Evolutionary conservation across 2,797 vertebrate species (phyloP), one percentile per base, ranked within the genome.

Genomic region (Ctenopoma multispine): DNA sequence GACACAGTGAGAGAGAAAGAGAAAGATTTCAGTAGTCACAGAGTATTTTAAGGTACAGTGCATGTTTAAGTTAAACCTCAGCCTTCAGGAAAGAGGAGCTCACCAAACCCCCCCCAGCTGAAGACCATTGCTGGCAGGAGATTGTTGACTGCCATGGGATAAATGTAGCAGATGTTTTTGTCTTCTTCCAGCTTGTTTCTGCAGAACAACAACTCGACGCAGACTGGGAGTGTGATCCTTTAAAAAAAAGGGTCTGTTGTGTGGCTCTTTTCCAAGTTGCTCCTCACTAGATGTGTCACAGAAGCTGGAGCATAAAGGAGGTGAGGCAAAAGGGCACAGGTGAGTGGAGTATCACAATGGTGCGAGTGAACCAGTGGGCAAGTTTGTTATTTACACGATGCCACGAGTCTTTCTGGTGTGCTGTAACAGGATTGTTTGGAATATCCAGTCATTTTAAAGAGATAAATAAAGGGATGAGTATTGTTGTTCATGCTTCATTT

Each of bases 321-420:
- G 49, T 44, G 61, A 67, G 61, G 58, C 66, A 24, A 59, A 18
- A 72, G 65, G 60, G 59, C 38, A 43, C 50, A 71, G 48, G 44
- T n/a, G n/a, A n/a, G n/a, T n/a, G 41, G 8, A 29, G 64, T 57
- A 50, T 44, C 70, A 72, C 43, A 15, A 34, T 18, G 46, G 72
- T 75, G 53, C 48, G 59, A 79, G 53, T 50, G 34, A 29, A 64
- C 41, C 53, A 57, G 60, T 72, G 50, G 79, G 62, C 17, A 69
- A 38, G 59, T 77, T 77, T 64, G 12, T 69, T 87, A 92, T 90
- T 79, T 89, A 92, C 86, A 88, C 53, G 8, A 56, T 61, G 63
- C 58, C 60, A 27, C 15, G 38, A 64, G 63, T 80, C 60, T 21
- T 70, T 83, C 62, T 69, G 67, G 48, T 70, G 81, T 65, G 69